Conservation (phyloP, 92 coral and sea anemone species). For the Meandrina meandrites region DNA sequence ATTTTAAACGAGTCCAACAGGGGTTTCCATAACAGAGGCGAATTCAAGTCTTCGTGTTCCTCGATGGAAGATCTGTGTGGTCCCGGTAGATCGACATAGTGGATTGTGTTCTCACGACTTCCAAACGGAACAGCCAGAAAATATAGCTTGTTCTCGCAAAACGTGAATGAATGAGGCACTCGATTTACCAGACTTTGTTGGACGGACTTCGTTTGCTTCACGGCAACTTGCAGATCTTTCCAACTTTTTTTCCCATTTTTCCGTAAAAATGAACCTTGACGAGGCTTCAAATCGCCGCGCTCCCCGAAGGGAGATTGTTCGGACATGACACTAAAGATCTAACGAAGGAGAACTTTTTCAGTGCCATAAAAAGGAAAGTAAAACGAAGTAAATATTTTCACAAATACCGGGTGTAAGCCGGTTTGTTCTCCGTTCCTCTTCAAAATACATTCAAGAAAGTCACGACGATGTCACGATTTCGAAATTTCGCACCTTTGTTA, state of each 20-base stretch:
- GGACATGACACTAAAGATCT: constrained; percentile 39
- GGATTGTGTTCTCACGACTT: constrained; percentile 94
- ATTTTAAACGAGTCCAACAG: constrained; percentile 70
- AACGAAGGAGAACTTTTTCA: constrained; percentile 16
- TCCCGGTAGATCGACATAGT: constrained; percentile 81
- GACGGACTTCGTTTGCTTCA: constrained; percentile 77
- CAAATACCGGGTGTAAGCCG: constrained; percentile 14
- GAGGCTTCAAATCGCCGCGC: constrained; percentile 38
- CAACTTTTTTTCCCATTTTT: constrained; percentile 56
- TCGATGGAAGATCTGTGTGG: not conserved
- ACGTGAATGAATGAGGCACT: constrained; percentile 95
- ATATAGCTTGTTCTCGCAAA: constrained; percentile 83
- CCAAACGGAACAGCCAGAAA: constrained; percentile 91
- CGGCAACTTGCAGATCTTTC: constrained; percentile 90
- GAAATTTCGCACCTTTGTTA: constrained; percentile 39
- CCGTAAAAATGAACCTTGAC: constrained; percentile 32
- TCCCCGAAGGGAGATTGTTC: constrained; percentile 34
- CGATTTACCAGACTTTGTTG: constrained; percentile 82
- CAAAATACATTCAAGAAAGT: constrained; percentile 11
- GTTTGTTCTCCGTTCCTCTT: constrained; percentile 7
- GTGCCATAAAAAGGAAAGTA: constrained; percentile 27
- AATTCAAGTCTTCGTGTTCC: not conserved
- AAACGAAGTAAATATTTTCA: not conserved
- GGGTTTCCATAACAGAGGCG: constrained; percentile 77
- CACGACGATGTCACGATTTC: constrained; percentile 45